Conservation (phyloP, 2,797 vertebrate species). For the Sciurus vulgaris region DNA sequence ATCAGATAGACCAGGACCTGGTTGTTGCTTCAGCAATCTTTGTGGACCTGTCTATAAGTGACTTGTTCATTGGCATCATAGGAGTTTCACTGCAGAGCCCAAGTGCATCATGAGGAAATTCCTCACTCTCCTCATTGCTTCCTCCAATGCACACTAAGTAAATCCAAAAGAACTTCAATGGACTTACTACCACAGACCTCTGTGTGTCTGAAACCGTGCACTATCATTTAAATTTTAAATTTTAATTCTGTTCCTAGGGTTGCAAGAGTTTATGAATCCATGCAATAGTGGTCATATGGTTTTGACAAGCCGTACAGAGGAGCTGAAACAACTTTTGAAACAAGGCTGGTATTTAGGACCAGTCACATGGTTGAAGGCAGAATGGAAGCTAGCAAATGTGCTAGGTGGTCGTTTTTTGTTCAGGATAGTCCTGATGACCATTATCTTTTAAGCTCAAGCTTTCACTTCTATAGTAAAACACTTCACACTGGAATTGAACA, state of each 20-base stretch:
- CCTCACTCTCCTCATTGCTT: constrained; percentile 93
- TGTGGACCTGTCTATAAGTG: constrained; percentile 93
- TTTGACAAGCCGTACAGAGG: constrained; percentile 94
- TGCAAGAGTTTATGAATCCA: constrained; percentile 94
- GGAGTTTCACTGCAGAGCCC: constrained; percentile 93
- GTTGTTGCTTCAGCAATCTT: constrained; percentile 92
- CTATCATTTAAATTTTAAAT: constrained; percentile 95
- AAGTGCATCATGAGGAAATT: constrained; percentile 86
- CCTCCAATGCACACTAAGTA: constrained; percentile 91
- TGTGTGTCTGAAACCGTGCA: constrained; percentile 93
- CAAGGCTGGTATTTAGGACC: constrained; percentile 97
- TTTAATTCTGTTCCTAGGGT: constrained; percentile 94
- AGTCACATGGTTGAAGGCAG: constrained; percentile 95
- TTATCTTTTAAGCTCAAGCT: constrained; percentile 96
- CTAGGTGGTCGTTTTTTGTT: constrained; percentile 95
- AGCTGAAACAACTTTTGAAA: constrained; percentile 95
- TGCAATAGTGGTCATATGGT: constrained; percentile 94
- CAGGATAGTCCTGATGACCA: constrained; percentile 95
- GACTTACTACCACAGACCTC: constrained; percentile 89
- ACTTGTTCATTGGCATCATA: constrained; percentile 92
- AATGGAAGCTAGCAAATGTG: constrained; percentile 94
- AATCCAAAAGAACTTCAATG: constrained; percentile 93
- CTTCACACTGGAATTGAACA: constrained; percentile 96
- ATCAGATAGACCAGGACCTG: constrained; percentile 91
- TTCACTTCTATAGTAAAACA: constrained; percentile 95